Evolutionary conservation across 2,113 vertebrate genomes (phyloP).

Genomic region (Neogale vison): DNA sequence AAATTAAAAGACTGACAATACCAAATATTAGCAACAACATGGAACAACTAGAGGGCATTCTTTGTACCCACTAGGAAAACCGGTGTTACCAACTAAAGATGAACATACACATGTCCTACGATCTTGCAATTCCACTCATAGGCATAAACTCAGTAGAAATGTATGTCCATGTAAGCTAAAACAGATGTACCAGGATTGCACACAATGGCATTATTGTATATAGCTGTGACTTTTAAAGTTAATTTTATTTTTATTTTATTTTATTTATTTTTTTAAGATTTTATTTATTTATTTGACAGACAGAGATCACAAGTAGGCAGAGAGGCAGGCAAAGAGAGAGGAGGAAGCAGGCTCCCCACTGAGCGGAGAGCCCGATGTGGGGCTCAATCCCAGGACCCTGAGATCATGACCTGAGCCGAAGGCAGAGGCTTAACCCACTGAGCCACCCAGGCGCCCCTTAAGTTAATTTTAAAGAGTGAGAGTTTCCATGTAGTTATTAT

Average conservation of each 20-base stretch:
- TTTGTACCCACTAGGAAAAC: neutral
- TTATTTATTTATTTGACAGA: too few relatives aligned
- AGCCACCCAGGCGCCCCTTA: neutral
- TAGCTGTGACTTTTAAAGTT: slow-evolving; percentile 29
- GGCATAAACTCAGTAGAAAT: slow-evolving; percentile 36
- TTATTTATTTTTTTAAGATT: too few relatives aligned
- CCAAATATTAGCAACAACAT: neutral
- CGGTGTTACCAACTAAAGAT: neutral
- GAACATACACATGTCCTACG: neutral
- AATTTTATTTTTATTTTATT: neutral
- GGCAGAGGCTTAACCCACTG: too few relatives aligned
- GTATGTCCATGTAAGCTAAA: neutral
- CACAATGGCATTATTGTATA: neutral
- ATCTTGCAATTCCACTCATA: neutral
- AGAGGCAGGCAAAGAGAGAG: too few relatives aligned
- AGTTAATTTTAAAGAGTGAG: slow-evolving; percentile 11
- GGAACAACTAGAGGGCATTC: slow-evolving; percentile 26
- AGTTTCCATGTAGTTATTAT: slow-evolving; percentile 44
- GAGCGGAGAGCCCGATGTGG: too few relatives aligned
- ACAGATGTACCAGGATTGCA: neutral
- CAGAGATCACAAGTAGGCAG: too few relatives aligned
- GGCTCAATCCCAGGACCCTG: too few relatives aligned
- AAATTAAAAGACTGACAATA: slow-evolving; percentile 17
- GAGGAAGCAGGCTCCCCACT: too few relatives aligned
- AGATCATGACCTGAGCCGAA: too few relatives aligned